Percentiles rank a stretch among this genome's conserved stretches.
Evolutionary conservation across 64 coral and sea anemone genomes (phyloP).

Genomic region (Montipora efflorescens): DNA sequence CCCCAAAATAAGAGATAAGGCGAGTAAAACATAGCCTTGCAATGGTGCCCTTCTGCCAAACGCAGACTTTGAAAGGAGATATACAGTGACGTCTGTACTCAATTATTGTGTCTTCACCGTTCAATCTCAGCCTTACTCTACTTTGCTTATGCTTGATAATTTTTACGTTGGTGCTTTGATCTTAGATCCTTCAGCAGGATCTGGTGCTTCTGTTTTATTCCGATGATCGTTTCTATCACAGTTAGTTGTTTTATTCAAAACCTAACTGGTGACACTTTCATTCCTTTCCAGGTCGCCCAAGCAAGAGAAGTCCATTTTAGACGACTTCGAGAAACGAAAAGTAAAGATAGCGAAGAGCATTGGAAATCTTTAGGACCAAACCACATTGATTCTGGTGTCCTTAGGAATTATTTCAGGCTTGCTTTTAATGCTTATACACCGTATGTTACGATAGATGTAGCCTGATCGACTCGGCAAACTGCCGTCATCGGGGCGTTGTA

Average conservation of each 20-base stretch:
- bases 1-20: conserved; percentile 88
- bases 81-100: no score
- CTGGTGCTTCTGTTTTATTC: no score
- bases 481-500: not conserved
- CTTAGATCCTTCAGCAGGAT: not conserved
- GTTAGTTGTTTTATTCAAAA: no score
- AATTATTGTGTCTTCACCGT: no score
- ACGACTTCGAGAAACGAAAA: conserved; percentile 73
- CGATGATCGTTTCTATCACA: no score
- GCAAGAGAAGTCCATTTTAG: conserved; percentile 76
- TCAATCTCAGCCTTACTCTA: no score
- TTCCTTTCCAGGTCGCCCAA: conserved; percentile 70
- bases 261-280: not conserved
- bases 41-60: no score
- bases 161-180: no score
- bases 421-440: conserved; percentile 90
- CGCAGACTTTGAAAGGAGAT: no score
- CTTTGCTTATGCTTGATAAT: no score
- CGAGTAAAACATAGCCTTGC: conserved; percentile 30
- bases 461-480: not conserved
- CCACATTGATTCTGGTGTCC: conserved; percentile 71
- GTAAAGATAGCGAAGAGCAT: conserved; percentile 76
- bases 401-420: conserved; percentile 81
- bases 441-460: conserved; percentile 52
- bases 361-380: conserved; percentile 74